Evolutionary conservation across 2,888 invertebrate species (phyloP).

Genomic region (Drosophila merina): DNA sequence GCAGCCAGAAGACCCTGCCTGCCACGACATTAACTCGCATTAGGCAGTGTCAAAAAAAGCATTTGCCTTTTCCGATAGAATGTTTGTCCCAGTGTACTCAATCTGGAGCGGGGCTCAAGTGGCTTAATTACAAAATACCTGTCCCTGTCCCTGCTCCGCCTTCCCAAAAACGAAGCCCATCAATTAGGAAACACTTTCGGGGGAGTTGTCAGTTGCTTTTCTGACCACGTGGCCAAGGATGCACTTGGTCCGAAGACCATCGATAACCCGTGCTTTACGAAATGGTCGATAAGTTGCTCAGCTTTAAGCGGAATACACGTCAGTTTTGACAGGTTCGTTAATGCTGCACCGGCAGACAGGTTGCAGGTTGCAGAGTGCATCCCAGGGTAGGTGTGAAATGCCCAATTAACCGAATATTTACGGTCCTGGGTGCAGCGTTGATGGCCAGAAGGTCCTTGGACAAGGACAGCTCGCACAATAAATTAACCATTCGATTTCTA

Average conservation of each 20-base stretch:
- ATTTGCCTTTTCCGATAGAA: constrained; percentile 54
- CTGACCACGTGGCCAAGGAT: constrained; percentile 53
- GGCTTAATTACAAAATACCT: constrained; percentile 53
- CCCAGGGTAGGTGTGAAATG: constrained; percentile 79
- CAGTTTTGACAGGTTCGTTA: constrained; percentile 81
- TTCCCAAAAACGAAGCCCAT: constrained; percentile 22
- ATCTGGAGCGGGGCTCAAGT: constrained; percentile 45
- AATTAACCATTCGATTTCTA: constrained; percentile 13
- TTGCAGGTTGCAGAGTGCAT: constrained; percentile 4
- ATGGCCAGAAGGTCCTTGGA: constrained; percentile 72
- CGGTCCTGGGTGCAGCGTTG: constrained; percentile 44
- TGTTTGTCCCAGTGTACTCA: constrained; percentile 35
- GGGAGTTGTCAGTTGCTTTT: constrained; percentile 20
- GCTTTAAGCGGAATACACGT: constrained; percentile 80
- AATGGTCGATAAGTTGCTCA: constrained; percentile 71
- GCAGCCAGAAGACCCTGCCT: constrained; percentile 10
- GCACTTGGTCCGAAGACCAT: constrained; percentile 3
- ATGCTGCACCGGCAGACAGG: constrained; percentile 50
- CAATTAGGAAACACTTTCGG: constrained; percentile 35
- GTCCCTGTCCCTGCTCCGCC: constrained; percentile 9
- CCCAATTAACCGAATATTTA: constrained; percentile 82
- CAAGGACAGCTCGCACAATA: constrained; percentile 17
- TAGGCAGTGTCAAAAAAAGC: constrained; percentile 71
- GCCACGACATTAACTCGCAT: constrained; percentile 65
- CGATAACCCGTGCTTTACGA: constrained; percentile 47